A percentile compares a stretch with the other conserved stretches of the same genome.
Conservation (phyloP, 2,113 vertebrate species). For the Tupaia tana region DNA sequence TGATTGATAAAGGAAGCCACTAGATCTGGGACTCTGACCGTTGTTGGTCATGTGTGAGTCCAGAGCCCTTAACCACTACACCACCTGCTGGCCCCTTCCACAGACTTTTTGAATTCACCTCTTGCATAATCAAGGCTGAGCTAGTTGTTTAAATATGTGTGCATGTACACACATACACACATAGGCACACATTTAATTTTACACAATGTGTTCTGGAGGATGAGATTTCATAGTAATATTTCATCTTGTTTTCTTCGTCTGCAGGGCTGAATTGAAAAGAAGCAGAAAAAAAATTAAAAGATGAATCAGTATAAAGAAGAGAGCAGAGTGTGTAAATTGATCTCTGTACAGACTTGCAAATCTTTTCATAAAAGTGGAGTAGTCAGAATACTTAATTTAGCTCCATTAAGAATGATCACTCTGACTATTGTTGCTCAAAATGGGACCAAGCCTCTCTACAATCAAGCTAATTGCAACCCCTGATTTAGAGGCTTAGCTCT, state of each 20-base stretch:
- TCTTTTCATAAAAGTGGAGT: slow-evolving; percentile 44
- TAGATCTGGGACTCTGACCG: too few species aligned
- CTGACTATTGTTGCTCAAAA: slow-evolving; percentile 50
- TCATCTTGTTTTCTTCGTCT: slow-evolving; percentile 45
- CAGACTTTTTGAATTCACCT: too few species aligned
- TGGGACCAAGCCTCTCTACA: slow-evolving; percentile 53
- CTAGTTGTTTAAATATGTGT: background rate
- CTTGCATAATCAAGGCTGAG: background rate
- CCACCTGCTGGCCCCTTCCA: too few species aligned
- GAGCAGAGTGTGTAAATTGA: slow-evolving; percentile 11
- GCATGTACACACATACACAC: background rate
- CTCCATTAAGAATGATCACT: slow-evolving; percentile 67
- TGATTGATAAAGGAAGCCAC: too few species aligned
- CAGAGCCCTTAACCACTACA: too few species aligned
- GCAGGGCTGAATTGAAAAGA: background rate
- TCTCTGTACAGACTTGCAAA: slow-evolving; percentile 32
- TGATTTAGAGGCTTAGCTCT: slow-evolving; percentile 38
- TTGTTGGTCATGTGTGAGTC: too few species aligned
- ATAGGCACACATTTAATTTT: background rate
- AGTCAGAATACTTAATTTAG: slow-evolving; percentile 67
- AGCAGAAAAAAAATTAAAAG: slow-evolving; percentile 18
- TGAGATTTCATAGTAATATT: background rate
- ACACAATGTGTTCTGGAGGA: background rate
- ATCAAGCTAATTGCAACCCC: slow-evolving; percentile 70
- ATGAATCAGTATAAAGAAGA: slow-evolving; percentile 42